These are phyloP conservation scores for Dynastes maya DNA, from an alignment of 2,888 invertebrate genomes.

Conservation along the genomic window DNA sequence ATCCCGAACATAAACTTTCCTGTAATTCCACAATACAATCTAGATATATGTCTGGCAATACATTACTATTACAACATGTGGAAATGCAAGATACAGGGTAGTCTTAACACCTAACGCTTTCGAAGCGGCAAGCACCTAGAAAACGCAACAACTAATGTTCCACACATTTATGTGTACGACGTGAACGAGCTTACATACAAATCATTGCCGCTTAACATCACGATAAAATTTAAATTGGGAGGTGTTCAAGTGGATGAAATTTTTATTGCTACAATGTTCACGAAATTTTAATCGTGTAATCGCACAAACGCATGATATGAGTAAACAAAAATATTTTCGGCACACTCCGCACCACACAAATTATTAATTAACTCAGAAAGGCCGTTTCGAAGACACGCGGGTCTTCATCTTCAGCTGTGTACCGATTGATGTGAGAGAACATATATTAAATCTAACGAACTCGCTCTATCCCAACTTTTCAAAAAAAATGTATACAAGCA, in stretches of 20 bases:
- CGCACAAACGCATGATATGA: too few relatives aligned
- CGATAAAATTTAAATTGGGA: neutral
- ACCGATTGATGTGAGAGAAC: too few relatives aligned
- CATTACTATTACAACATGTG: constrained; percentile 10
- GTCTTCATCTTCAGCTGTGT: too few relatives aligned
- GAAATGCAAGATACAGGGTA: constrained; percentile 22
- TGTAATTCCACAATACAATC: constrained; percentile 37
- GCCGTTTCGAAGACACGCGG: too few relatives aligned
- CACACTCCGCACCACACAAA: too few relatives aligned
- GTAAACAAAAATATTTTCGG: too few relatives aligned
- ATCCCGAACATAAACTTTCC: constrained; percentile 20
- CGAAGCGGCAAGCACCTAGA: neutral
- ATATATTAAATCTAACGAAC: too few relatives aligned
- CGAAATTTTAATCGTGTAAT: too few relatives aligned
- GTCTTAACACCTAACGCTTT: constrained; percentile 23
- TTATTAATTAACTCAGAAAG: too few relatives aligned
- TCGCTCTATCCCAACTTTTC: too few relatives aligned
- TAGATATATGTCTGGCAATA: constrained; percentile 28
- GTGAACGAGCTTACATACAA: neutral
- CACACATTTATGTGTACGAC: neutral
- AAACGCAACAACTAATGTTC: neutral
- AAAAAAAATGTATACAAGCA: too few relatives aligned
- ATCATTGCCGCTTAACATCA: neutral
- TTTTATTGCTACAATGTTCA: neutral
- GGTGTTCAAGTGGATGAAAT: neutral